A percentile compares a stretch with the other conserved stretches of the same genome.
These are phyloP conservation scores for Setophaga kirtlandii DNA, from an alignment of 2,113 vertebrate species.

Conservation along the genomic window DNA sequence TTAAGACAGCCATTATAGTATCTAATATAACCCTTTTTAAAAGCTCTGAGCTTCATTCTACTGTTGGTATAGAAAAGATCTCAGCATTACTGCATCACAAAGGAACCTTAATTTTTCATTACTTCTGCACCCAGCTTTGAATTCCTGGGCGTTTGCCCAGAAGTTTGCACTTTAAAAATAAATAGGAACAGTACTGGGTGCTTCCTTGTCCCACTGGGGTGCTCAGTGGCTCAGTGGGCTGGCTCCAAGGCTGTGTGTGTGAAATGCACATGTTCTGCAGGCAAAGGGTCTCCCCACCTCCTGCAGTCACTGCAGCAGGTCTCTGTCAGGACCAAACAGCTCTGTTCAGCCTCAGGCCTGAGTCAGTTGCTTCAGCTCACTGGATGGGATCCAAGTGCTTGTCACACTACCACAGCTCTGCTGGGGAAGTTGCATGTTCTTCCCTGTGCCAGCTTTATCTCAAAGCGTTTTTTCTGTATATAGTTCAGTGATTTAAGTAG, in stretches of 20 bases:
- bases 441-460: conserved; percentile 17
- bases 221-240: not conserved
- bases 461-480: conserved; percentile 1
- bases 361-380: not conserved
- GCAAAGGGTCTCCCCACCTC: not conserved
- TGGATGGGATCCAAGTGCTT: not conserved
- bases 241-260: not conserved
- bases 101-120: not conserved
- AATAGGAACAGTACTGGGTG: not conserved
- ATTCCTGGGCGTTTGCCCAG: not conserved
- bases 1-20: not conserved
- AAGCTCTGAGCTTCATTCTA: not conserved
- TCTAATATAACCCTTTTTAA: not conserved
- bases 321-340: not conserved
- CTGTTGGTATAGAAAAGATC: not conserved
- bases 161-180: not conserved
- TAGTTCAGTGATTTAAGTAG: conserved; percentile 24
- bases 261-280: not conserved
- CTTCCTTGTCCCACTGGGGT: not conserved
- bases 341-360: not conserved
- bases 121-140: not conserved
- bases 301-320: not conserved
- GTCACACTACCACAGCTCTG: conserved; percentile 8
- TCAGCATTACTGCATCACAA: not conserved
- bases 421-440: conserved; percentile 1